Evolutionary conservation across 92 coral and sea anemone genomes (phyloP), one percentile per base, ranked within the genome.

Genomic region (Muricea muricata): DNA sequence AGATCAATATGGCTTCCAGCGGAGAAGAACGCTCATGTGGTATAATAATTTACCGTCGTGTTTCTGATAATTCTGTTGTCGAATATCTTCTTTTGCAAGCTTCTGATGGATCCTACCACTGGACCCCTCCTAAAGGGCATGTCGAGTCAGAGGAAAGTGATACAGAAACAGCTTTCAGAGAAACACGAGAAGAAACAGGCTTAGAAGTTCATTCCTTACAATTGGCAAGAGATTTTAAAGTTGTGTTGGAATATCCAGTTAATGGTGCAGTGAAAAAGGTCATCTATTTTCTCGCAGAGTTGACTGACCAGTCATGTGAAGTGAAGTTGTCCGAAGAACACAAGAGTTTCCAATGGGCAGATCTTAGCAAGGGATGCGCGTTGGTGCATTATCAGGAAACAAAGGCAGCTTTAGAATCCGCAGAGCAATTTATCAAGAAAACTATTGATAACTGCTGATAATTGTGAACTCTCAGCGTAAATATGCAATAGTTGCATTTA

Each of bases 111-210:
- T 37, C 42, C 5, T 37, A 4, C 9, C 42, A 9, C 5, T 17
- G 92, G 93, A 83, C 93, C 91, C 66, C 93, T 93, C 48, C 90
- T 95, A 96, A 96, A 54, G 99, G 99, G 1, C 97, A 93, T 33
- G 99, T 96, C 24, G 99, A 96, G 70, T 89, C 93, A 0, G 99
- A 96, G 11, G 99, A 93, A 77, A 89, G 93, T 20, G 97, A 96
- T 50, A 65, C 82, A 66, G 89, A 92, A 69, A 93, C 99, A 1
- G 99, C 99, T 4, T 37, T 37, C 42, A 37, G 9, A 37, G 42
- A 37, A 37, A 37, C 42, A 9, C 42, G 92, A 30, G 99, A 96
- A 89, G 99, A 96, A 74, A 85, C 99, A 0, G 99, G 99, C 10
- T 78, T 90, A 69, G 45, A 46, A 15, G 84, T 77, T 18, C 47